Base-by-base conservation (phyloP, 2,797 vertebrate genomes). In the Pseudomugil tenellus region DNA sequence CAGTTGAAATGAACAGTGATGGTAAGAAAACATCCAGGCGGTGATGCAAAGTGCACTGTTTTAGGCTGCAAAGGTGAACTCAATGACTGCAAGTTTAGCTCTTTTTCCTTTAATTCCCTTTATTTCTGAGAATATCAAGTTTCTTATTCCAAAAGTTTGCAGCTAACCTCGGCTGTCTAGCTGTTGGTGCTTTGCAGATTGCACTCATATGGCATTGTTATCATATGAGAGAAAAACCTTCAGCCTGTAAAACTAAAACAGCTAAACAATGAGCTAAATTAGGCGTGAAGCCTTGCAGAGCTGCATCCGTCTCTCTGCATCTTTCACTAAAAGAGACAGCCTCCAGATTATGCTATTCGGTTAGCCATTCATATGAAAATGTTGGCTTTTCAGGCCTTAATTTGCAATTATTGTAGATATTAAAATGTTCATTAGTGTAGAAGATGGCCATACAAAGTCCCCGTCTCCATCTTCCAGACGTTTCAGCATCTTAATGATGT, bases 401-500 rank as follows among this genome's bases (percentile, higher is more conserved):
- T 58, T 4, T n/a, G 16, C 1, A 12, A 19, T 58, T 35, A 48
- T 52, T 58, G 21, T 43, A 46, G 70, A 55, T 9, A 61, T 31
- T 25, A 67, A 56, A 63, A 16, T 4, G 54, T 6, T 23, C 49
- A 55, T 74, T 29, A 32, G 0, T 29, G 46, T 0, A 28, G 56
- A 35, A 26, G 3, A 72, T 9, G 48, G 52, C 35, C 13, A 3
- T 6, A 49, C 31, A 55, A 67, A 58, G 70, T 32, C n/a, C 26
- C 57, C n/a, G 21, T 58, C 32, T 74, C 23, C 60, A 49, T 55
- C 49, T 66, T 39, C 9, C 8, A 55, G 64, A 57, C 31, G 49
- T 58, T 64, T 58, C 39, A 55, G 76, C 58, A 14, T 62, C 60
- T 72, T 80, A 74, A 78, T 70, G 55, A 57, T 17, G 66, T 64